Evolutionary conservation across 2,888 invertebrate genomes (phyloP).

Genomic region (Nasonia oneida): DNA sequence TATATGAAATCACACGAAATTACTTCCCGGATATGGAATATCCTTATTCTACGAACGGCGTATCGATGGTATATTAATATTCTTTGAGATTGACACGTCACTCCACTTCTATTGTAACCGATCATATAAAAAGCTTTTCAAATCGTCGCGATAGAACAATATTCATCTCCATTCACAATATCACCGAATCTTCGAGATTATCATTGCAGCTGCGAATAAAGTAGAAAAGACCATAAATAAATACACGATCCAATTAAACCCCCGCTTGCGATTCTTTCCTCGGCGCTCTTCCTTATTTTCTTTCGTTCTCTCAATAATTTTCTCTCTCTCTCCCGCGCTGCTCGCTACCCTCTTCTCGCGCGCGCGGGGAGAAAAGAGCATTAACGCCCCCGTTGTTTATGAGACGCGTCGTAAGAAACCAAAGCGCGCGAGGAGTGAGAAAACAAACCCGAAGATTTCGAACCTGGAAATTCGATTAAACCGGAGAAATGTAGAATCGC

Average conservation of each 20-base stretch:
- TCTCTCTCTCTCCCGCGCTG: constrained; percentile 49
- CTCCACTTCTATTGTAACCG: too few relatives aligned
- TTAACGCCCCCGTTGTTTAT: constrained; percentile 68
- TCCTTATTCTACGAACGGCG: background rate
- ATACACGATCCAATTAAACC: constrained; percentile 59
- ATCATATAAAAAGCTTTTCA: background rate
- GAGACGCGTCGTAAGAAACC: constrained; percentile 65
- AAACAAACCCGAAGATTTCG: constrained; percentile 1
- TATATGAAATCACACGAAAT: background rate
- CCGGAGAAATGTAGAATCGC: background rate
- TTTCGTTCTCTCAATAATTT: constrained; percentile 55
- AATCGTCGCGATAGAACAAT: background rate
- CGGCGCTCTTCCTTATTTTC: constrained; percentile 58
- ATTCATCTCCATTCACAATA: background rate
- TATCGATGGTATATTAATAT: too few relatives aligned
- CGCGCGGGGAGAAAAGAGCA: constrained; percentile 54
- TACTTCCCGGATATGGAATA: background rate
- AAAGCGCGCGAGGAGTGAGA: constrained; percentile 35
- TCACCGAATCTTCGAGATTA: background rate
- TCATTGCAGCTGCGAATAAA: background rate
- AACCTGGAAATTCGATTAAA: background rate
- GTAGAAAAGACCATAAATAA: constrained; percentile 44
- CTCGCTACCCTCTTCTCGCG: constrained; percentile 23
- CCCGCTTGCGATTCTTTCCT: constrained; percentile 62
- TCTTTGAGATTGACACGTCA: background rate